These are phyloP conservation scores for Pseudotriccus pelzelni DNA, from an alignment of 2,797 vertebrate genomes.

Conservation along the genomic window DNA sequence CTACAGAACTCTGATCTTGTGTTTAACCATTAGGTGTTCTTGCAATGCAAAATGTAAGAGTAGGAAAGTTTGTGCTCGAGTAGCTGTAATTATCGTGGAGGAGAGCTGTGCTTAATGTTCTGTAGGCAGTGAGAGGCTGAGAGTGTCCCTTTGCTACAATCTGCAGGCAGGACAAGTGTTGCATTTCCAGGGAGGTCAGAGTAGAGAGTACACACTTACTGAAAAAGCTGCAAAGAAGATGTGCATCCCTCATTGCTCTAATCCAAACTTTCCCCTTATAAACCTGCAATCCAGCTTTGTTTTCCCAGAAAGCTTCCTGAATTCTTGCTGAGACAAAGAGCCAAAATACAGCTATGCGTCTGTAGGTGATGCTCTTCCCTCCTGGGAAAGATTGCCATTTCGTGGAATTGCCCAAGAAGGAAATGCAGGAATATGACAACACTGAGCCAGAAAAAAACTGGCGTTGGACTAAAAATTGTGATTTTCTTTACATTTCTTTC, in stretches of 20 bases:
- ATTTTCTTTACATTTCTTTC: not conserved
- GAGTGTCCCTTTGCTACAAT: not conserved
- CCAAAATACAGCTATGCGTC: not conserved
- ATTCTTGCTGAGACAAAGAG: not conserved
- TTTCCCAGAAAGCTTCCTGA: not conserved
- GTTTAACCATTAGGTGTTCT: not conserved
- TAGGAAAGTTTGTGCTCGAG: not conserved
- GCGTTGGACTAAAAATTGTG: not conserved
- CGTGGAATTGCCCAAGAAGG: not conserved
- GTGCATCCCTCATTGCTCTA: not conserved
- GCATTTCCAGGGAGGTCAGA: not conserved
- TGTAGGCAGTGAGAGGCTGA: not conserved
- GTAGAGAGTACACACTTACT: not conserved
- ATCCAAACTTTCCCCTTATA: not conserved
- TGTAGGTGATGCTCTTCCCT: not conserved
- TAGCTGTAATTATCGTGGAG: not conserved
- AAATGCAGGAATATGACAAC: not conserved
- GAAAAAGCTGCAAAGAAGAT: not conserved
- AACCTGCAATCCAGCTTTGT: not conserved
- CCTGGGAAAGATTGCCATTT: not conserved
- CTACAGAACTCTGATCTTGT: not conserved
- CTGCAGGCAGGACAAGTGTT: not conserved
- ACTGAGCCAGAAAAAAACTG: not conserved
- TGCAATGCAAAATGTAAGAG: not conserved
- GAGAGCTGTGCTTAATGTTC: not conserved